Base-by-base conservation (phyloP, 2,888 invertebrate species). In the Rapana venosa region DNA sequence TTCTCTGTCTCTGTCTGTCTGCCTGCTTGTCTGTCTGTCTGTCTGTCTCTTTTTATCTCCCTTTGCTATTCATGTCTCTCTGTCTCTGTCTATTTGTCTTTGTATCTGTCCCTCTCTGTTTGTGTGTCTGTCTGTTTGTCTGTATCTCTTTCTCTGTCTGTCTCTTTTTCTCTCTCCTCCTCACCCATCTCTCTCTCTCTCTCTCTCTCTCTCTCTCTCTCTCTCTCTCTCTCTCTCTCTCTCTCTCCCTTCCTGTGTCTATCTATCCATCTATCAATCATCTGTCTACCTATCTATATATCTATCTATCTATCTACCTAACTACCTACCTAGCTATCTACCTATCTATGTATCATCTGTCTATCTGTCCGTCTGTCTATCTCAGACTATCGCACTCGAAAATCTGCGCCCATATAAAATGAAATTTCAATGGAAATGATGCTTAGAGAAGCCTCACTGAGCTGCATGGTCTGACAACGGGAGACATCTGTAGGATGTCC, bases 161-260 rank as follows among this genome's bases (percentile, higher is more conserved):
- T 13, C 20, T 13, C 66, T 13, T 2, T 66, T 13, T 26, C 26
- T 26, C 26, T 26, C 26, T 26, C 26, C 13, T 66, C 66, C 26
- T 13, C 1, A 17, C 26, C 66, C 26, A 11, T 13, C 66, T 13
- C 66, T 66, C 66, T 66, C 66, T 66, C 66, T 66, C 66, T 66
- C 66, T 66, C 13, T 66, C 66, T 66, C 66, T 66, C 66, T 13
- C 66, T 13, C 6, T 13, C 66, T 66, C 66, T 66, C 66, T 66
- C 66, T 66, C 66, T 66, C 66, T 66, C 66, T 66, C 66, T 66
- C 66, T 66, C 66, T n/a, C 74, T 77, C n/a, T 77, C 74, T 66
- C 13, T 61, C 11, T 61, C 13, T 61, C 61, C 20, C 11, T 61
- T 61, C 66, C 20, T 11, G 13, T 61, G 20, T 61, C 66, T 61